Conservation (phyloP, 2,113 vertebrate genomes). For the Hippocampus comes region DNA sequence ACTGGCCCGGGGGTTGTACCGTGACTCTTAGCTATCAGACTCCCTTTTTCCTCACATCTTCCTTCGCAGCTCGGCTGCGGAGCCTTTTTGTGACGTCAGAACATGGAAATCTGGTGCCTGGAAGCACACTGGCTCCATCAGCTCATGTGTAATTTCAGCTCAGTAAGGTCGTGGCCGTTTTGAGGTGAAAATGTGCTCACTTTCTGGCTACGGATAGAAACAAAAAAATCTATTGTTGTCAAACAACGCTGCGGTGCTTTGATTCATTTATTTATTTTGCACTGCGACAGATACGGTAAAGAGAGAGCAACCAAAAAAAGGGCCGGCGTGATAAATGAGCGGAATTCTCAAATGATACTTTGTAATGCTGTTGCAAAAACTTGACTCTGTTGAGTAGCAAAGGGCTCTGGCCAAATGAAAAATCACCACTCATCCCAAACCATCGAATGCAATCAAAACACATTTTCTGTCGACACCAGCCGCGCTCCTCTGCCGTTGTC, state of each 20-base stretch:
- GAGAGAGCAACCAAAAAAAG: conserved; percentile 14
- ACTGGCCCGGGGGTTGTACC: conserved; percentile 48
- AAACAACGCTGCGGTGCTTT: conserved; percentile 4
- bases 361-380: not conserved
- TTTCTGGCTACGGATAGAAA: not conserved
- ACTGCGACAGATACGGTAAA: conserved; percentile 14
- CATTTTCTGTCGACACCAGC: conserved; percentile 9
- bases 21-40: conserved; percentile 59
- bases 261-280: not conserved
- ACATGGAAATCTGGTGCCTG: conserved; percentile 43
- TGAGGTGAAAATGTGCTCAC: not conserved
- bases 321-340: conserved; percentile 15
- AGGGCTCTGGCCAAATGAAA: not conserved
- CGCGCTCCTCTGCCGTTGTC: conserved; percentile 4
- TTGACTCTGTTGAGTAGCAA: not conserved
- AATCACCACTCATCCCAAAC: not conserved
- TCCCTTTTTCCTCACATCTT: conserved; percentile 36
- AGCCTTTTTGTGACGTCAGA: conserved; percentile 44
- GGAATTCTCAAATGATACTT: not conserved
- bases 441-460: not conserved
- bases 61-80: conserved; percentile 19
- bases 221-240: conserved; percentile 22
- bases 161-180: not conserved
- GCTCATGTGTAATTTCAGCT: not conserved
- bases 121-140: conserved; percentile 32